Evolutionary conservation across 2,113 vertebrate species (phyloP).

Genomic region (Cyrtonyx montezumae): DNA sequence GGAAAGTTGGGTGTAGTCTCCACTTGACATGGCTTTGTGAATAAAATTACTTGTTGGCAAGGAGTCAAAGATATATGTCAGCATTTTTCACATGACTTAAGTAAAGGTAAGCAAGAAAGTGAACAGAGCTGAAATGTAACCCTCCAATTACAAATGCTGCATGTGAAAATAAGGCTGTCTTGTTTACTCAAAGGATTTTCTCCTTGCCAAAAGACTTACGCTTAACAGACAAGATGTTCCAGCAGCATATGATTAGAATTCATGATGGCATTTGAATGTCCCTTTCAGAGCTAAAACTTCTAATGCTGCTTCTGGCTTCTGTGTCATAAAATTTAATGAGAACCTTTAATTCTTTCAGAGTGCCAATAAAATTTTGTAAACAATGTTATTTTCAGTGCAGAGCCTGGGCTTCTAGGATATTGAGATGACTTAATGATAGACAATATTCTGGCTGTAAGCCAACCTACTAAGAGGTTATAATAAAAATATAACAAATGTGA

Average conservation of each 20-base stretch:
- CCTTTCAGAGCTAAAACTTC: constrained; percentile 9
- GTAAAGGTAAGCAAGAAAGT: not conserved
- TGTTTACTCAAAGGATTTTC: constrained; percentile 16
- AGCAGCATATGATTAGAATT: constrained; percentile 24
- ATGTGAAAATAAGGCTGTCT: not conserved
- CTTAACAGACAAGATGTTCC: not conserved
- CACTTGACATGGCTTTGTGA: rapidly evolving
- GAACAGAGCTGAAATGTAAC: not conserved
- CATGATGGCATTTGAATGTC: constrained; percentile 20
- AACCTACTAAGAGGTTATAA: not conserved
- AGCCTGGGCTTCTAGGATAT: not conserved
- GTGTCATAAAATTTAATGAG: constrained; percentile 25
- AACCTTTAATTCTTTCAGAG: constrained; percentile 16
- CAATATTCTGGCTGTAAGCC: not conserved
- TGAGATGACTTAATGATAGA: not conserved
- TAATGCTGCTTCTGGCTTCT: constrained; percentile 24
- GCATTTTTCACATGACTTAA: not conserved
- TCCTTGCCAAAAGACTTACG: not conserved
- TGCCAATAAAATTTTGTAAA: constrained; percentile 21
- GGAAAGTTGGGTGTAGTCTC: not conserved
- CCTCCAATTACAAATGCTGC: not conserved
- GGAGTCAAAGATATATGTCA: not conserved
- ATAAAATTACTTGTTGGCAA: not conserved
- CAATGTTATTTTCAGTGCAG: not conserved
- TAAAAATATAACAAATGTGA: not conserved